Evolutionary conservation across 1,140 invertebrate genomes (phyloP).

Genomic region (Drosophila nannoptera): DNA sequence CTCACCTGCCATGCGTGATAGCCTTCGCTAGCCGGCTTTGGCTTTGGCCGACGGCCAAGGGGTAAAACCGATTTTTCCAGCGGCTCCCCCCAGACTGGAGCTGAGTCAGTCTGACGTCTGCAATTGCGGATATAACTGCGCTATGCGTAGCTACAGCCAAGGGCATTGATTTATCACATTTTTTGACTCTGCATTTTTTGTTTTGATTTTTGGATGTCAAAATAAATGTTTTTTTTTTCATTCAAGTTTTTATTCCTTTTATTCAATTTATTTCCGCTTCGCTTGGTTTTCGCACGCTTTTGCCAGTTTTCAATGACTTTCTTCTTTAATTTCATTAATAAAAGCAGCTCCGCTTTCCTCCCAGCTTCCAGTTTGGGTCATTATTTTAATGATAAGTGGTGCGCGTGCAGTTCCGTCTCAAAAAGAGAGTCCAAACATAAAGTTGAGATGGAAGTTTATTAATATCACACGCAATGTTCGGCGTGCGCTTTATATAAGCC

Average conservation of each 20-base stretch:
- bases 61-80: slow-evolving; percentile 53
- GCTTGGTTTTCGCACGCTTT: slow-evolving; percentile 65
- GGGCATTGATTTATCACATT: slow-evolving; percentile 50
- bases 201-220: slow-evolving; percentile 17
- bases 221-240: slow-evolving; percentile 25
- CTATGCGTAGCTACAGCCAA: slow-evolving; percentile 32
- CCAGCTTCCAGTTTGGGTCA: slow-evolving; percentile 3
- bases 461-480: too few species aligned
- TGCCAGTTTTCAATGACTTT: slow-evolving; percentile 53
- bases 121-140: slow-evolving; percentile 8
- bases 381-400: slow-evolving; percentile 69
- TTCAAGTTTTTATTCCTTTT: slow-evolving; percentile 10
- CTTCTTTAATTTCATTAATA: slow-evolving; percentile 75
- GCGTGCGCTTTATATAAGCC: slow-evolving; percentile 2
- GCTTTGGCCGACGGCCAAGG: slow-evolving; percentile 22
- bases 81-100: background rate
- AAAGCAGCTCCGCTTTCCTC: slow-evolving; percentile 39
- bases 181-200: background rate
- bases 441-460: slow-evolving; percentile 18
- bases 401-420: slow-evolving; percentile 54
- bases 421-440: slow-evolving; percentile 30
- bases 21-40: slow-evolving; percentile 57
- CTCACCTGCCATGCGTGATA: slow-evolving; percentile 50
- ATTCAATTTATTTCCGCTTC: slow-evolving; percentile 48
- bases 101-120: slow-evolving; percentile 36